Conservation (phyloP, 2,888 invertebrate species). For the Piscicola geometra region DNA sequence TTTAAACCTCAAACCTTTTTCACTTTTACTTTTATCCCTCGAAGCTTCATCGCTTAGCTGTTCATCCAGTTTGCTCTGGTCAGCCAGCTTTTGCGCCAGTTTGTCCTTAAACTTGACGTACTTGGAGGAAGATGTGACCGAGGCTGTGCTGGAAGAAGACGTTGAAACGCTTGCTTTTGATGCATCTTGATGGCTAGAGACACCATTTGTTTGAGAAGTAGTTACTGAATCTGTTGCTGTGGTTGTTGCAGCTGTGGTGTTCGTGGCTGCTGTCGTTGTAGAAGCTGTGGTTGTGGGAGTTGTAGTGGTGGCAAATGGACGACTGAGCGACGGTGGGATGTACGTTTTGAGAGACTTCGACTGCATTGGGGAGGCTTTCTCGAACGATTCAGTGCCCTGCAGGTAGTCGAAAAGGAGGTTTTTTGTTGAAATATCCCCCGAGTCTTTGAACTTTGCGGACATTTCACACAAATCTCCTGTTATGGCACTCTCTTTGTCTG, state of each 20-base stretch:
- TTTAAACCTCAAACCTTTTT: too few species aligned
- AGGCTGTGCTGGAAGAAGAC: not conserved
- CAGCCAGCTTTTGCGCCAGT: not conserved
- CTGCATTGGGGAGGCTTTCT: not conserved
- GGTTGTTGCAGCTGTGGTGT: not conserved
- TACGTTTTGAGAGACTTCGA: slow-evolving; percentile 30
- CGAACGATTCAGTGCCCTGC: slow-evolving; percentile 20
- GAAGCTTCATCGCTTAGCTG: too few species aligned
- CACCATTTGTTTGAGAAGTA: not conserved
- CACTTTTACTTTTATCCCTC: too few species aligned
- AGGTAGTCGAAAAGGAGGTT: slow-evolving; percentile 28
- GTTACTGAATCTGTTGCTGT: not conserved
- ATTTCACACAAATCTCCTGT: not conserved
- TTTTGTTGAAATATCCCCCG: slow-evolving; percentile 11
- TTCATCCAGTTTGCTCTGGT: too few species aligned
- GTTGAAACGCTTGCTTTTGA: not conserved
- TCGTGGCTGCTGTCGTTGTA: not conserved
- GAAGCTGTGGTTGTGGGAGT: not conserved
- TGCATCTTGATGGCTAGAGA: not conserved
- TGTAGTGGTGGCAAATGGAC: not conserved
- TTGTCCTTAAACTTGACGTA: slow-evolving; percentile 26
- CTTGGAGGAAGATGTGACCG: slow-evolving; percentile 6
- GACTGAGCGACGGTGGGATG: slow-evolving; percentile 3
- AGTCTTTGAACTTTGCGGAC: not conserved
- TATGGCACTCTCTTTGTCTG: not conserved